Conservation (phyloP, 2,888 invertebrate genomes). For the Lordiphosa andalusiaca region DNA sequence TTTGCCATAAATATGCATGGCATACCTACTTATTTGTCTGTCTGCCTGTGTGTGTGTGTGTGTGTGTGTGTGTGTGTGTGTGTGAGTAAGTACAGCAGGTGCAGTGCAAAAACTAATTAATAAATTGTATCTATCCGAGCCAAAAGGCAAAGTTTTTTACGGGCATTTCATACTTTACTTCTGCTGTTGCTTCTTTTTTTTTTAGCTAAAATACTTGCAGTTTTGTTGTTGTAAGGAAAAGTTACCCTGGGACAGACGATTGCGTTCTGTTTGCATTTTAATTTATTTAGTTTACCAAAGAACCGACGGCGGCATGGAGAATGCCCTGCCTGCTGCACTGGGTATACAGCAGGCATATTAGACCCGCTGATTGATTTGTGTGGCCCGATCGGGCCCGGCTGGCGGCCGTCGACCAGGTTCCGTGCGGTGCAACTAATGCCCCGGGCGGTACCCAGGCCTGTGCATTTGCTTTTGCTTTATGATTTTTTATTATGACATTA, state of each 20-base stretch:
- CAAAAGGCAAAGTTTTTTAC: slow-evolving; percentile 8
- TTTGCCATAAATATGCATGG: slow-evolving; percentile 1
- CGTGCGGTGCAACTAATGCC: slow-evolving; percentile 3
- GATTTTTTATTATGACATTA: slow-evolving; percentile 74
- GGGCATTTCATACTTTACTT: too few relatives aligned
- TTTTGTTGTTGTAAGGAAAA: slow-evolving; percentile 7
- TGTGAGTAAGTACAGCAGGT: slow-evolving; percentile 4
- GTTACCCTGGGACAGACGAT: slow-evolving; percentile 17
- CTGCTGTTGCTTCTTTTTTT: neutral
- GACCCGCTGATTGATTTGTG: slow-evolving; percentile 40
- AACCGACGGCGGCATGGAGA: slow-evolving; percentile 45
- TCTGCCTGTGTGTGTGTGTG: too few relatives aligned
- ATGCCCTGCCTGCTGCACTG: slow-evolving; percentile 13
- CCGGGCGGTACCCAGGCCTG: too few relatives aligned
- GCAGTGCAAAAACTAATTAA: slow-evolving; percentile 54
- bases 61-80: too few relatives aligned
- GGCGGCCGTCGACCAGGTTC: neutral
- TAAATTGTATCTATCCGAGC: slow-evolving; percentile 65
- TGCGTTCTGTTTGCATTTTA: slow-evolving; percentile 64
- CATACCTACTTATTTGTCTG: too few relatives aligned
- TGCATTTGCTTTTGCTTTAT: too few relatives aligned
- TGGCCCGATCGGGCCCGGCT: slow-evolving; percentile 39
- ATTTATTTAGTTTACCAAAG: slow-evolving; percentile 66
- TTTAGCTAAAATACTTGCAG: slow-evolving; percentile 5
- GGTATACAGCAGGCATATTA: slow-evolving; percentile 23